phyloP scores from a whole-genome alignment of 2,888 invertebrate genomes.

The Oscheius myriophilus region DNA sequence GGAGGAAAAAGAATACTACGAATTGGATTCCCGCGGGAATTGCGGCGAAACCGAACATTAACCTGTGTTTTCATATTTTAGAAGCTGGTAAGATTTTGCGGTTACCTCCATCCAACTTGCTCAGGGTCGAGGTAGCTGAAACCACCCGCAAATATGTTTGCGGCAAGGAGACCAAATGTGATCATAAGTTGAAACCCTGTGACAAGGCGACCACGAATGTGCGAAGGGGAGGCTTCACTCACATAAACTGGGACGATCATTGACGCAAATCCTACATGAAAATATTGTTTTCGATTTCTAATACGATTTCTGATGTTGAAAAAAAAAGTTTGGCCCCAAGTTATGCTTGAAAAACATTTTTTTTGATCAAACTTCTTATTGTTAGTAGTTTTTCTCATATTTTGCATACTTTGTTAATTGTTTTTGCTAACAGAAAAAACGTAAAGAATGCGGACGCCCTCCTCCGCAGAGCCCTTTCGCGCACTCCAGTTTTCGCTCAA shows the following conservation, averaged over 20 bases:
- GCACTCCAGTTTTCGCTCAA: no score
- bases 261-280: constrained; percentile 57
- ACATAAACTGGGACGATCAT: constrained; percentile 76
- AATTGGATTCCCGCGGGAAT: constrained; percentile 74
- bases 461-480: no score
- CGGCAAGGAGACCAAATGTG: constrained; percentile 75
- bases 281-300: no score
- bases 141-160: constrained; percentile 73
- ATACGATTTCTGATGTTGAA: neutral
- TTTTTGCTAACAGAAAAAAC: no score
- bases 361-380: no score
- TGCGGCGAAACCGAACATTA: constrained; percentile 70
- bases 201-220: constrained; percentile 74
- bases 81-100: neutral
- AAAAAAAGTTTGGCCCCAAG: neutral
- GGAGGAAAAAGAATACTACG: constrained; percentile 74
- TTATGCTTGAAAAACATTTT: neutral
- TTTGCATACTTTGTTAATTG: no score
- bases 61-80: constrained; percentile 19
- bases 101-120: constrained; percentile 75
- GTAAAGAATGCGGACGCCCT: no score
- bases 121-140: constrained; percentile 72
- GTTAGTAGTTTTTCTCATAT: no score
- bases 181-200: constrained; percentile 75
- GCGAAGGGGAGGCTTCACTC: constrained; percentile 74